phyloP scores from a whole-genome alignment of 2,113 vertebrate genomes.

The Psittacula cyanocephala region DNA sequence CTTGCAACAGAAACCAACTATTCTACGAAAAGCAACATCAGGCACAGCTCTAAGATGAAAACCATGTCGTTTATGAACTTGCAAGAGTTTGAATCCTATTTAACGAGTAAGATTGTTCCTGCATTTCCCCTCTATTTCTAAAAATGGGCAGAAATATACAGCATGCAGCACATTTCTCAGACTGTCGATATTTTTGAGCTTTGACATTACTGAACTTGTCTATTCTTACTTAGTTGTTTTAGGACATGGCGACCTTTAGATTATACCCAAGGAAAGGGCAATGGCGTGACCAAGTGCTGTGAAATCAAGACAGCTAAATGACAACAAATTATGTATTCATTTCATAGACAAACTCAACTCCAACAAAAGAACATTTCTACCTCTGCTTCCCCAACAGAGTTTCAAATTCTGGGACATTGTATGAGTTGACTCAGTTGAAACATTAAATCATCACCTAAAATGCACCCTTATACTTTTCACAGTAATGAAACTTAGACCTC shows the following conservation, averaged over 20 bases:
- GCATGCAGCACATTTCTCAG: not conserved
- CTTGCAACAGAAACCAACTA: not conserved
- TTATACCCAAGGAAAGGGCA: conserved; percentile 11
- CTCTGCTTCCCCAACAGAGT: not conserved
- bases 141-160: not conserved
- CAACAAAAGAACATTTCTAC: not conserved
- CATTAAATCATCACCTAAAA: not conserved
- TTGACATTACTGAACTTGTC: not conserved
- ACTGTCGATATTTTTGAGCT: not conserved
- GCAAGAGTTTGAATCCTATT: not conserved
- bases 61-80: not conserved
- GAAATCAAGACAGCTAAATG: not conserved
- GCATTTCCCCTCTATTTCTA: not conserved
- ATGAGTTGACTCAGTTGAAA: not conserved
- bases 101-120: not conserved
- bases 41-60: not conserved
- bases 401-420: not conserved
- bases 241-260: conserved; percentile 8
- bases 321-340: not conserved
- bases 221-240: not conserved
- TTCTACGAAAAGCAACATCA: not conserved
- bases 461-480: not conserved
- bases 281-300: not conserved
- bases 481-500: not conserved
- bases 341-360: not conserved